Conservation (phyloP, 1,140 invertebrate species). For the Bombus pyrosoma region DNA sequence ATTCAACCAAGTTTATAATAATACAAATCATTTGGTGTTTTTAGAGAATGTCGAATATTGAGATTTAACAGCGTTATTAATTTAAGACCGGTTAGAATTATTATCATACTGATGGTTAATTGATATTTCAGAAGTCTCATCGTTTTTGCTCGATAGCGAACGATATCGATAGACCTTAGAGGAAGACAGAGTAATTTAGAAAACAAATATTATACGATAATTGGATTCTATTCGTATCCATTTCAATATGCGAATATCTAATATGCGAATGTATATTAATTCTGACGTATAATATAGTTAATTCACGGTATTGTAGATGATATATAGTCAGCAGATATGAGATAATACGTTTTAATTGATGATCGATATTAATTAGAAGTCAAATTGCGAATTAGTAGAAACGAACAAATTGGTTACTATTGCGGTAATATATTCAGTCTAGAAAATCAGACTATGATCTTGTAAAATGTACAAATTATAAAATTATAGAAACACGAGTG, state of each 20-base stretch:
- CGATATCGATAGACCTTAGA: background rate
- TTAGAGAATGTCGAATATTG: background rate
- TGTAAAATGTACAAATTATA: too few species aligned
- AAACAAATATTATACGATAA: background rate
- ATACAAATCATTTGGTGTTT: background rate
- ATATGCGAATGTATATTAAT: background rate
- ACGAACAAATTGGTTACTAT: background rate
- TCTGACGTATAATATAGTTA: background rate
- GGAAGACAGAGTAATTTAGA: background rate
- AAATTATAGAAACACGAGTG: too few species aligned
- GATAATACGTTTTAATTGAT: background rate
- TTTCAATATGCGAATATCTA: too few species aligned
- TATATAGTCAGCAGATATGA: background rate
- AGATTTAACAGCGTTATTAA: background rate
- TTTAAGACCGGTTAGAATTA: background rate
- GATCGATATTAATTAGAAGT: background rate
- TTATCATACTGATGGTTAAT: background rate
- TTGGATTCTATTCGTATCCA: too few species aligned
- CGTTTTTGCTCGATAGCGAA: background rate
- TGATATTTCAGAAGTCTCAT: background rate
- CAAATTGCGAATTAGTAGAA: background rate
- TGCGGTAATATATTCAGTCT: background rate
- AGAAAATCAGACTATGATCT: too few species aligned
- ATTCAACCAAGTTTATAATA: background rate
- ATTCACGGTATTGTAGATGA: background rate